phyloP scores from a whole-genome alignment of 2,888 invertebrate species.

The Rhagonycha fulva region DNA sequence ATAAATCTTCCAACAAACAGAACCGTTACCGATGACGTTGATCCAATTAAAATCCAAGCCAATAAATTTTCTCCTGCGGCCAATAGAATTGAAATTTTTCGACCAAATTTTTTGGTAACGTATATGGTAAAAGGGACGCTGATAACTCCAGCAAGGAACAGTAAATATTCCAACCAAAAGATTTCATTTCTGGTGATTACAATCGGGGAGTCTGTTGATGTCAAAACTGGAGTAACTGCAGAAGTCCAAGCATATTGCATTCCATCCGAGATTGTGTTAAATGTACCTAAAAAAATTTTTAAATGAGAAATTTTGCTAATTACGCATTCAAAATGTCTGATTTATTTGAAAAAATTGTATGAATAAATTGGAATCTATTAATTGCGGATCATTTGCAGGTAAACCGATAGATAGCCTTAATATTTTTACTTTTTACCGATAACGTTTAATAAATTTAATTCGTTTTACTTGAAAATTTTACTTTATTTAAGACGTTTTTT shows the following conservation, averaged over 20 bases:
- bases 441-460: too few species aligned
- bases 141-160: neutral
- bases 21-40: constrained; percentile 43
- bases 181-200: neutral
- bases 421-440: too few species aligned
- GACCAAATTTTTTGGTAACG: constrained; percentile 41
- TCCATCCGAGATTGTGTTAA: constrained; percentile 32
- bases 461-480: too few species aligned
- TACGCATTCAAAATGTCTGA: too few species aligned
- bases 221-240: constrained; percentile 29
- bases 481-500: too few species aligned
- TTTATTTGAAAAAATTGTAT: too few species aligned
- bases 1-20: constrained; percentile 49
- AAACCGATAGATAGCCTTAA: too few species aligned
- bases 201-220: constrained; percentile 7
- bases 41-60: constrained; percentile 48
- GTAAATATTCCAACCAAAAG: neutral
- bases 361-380: too few species aligned
- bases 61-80: constrained; percentile 44
- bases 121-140: constrained; percentile 36
- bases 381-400: too few species aligned
- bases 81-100: constrained; percentile 47
- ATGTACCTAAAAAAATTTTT: constrained; percentile 31
- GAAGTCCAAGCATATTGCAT: constrained; percentile 35
- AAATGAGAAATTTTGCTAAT: too few species aligned